Percentiles rank a stretch among this genome's conserved stretches.
Conservation (phyloP, 2,797 vertebrate genomes). For the Propithecus deckenii region DNA sequence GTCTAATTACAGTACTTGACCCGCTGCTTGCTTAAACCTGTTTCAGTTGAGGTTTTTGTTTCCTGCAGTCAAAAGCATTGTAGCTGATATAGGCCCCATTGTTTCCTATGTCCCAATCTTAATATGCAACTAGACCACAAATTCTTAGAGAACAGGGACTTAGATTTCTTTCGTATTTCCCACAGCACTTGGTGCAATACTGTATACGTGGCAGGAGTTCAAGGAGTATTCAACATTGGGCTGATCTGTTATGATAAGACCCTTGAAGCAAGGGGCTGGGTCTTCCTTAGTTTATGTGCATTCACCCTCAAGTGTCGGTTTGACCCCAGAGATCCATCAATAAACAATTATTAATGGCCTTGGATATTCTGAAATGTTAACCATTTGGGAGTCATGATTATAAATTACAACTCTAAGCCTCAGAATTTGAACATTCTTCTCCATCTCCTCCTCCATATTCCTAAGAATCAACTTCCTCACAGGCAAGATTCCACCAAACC, state of each 20-base stretch:
- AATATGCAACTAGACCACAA: background rate
- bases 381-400: background rate
- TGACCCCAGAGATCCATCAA: background rate
- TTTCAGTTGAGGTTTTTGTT: background rate
- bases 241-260: background rate
- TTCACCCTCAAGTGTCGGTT: background rate
- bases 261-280: background rate
- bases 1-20: background rate
- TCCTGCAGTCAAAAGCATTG: background rate
- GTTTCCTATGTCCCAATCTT: background rate
- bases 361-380: slow-evolving; percentile 23
- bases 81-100: background rate
- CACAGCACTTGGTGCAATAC: background rate
- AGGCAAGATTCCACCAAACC: background rate
- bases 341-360: background rate
- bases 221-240: background rate
- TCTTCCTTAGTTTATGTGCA: background rate
- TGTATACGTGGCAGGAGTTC: background rate
- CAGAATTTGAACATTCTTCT: background rate
- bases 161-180: background rate
- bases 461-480: background rate
- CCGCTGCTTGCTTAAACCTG: background rate
- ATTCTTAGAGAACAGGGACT: background rate
- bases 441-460: background rate
- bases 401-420: background rate